Percentiles rank a stretch among this genome's conserved stretches.
Evolutionary conservation across 2,797 vertebrate species (phyloP).

Genomic region (Sciurus carolinensis): DNA sequence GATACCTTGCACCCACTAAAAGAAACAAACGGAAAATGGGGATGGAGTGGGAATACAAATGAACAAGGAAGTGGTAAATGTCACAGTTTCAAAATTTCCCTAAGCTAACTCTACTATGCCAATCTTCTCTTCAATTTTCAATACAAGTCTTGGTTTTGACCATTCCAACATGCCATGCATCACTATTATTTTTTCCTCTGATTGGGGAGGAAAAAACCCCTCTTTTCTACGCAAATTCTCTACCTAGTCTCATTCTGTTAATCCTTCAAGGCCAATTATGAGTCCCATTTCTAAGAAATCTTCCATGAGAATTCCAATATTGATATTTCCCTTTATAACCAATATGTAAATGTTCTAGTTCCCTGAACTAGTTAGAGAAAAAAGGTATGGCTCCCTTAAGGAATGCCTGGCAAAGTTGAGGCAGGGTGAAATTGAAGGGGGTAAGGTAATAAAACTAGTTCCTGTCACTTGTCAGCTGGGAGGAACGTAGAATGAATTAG

Average conservation of each 20-base stretch:
- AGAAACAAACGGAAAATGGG: background rate
- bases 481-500: background rate
- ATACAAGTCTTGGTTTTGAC: background rate
- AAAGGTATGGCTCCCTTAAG: constrained; percentile 12
- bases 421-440: background rate
- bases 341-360: background rate
- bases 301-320: background rate
- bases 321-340: constrained; percentile 4
- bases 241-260: background rate
- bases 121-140: background rate
- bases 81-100: too few relatives aligned
- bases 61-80: background rate
- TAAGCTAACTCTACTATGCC: background rate
- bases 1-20: background rate
- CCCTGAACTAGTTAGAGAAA: background rate
- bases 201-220: background rate
- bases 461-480: background rate
- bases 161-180: background rate
- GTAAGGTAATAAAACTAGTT: background rate
- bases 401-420: background rate
- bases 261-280: background rate
- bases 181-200: background rate
- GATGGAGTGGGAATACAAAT: background rate
- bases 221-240: background rate
- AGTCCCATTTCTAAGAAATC: constrained; percentile 29